Evolutionary conservation across 2,113 vertebrate species (phyloP).

Genomic region (Anseranas semipalmata): DNA sequence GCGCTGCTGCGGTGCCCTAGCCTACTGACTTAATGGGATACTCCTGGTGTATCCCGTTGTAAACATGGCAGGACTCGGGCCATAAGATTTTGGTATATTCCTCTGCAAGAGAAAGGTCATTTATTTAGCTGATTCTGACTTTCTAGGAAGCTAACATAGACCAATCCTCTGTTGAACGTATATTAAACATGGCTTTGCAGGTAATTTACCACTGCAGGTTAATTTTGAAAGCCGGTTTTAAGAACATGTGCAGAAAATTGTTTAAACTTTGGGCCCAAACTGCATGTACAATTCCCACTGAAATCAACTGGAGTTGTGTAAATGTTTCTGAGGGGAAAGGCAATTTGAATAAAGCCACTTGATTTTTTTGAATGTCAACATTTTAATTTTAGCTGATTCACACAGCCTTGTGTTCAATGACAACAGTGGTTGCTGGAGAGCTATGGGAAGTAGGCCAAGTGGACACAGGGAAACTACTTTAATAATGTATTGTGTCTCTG

Average conservation of each 20-base stretch:
- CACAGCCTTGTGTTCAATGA: slow-evolving; percentile 7
- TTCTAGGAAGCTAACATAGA: not conserved
- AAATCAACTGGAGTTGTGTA: not conserved
- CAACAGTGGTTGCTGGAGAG: slow-evolving; percentile 44
- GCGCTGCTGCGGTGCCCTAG: not conserved
- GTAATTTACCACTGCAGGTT: not conserved
- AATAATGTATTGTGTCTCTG: slow-evolving; percentile 55
- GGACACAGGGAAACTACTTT: slow-evolving; percentile 63
- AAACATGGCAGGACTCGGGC: not conserved
- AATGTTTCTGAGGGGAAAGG: not conserved
- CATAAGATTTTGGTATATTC: not conserved
- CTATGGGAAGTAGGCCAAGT: slow-evolving; percentile 39
- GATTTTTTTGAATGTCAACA: slow-evolving; percentile 24
- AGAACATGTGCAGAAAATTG: not conserved
- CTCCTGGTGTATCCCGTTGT: not conserved
- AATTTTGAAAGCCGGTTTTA: not conserved
- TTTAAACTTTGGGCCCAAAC: not conserved
- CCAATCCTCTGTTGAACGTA: not conserved
- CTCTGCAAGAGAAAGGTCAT: not conserved
- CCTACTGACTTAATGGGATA: not conserved
- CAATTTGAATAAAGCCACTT: not conserved
- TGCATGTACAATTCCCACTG: not conserved
- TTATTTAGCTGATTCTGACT: not conserved
- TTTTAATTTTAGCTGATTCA: slow-evolving; percentile 52
- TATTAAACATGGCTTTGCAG: not conserved